These are phyloP conservation scores for Zaprionus taronus DNA, from an alignment of 1,140 invertebrate genomes.

Conservation along the genomic window DNA sequence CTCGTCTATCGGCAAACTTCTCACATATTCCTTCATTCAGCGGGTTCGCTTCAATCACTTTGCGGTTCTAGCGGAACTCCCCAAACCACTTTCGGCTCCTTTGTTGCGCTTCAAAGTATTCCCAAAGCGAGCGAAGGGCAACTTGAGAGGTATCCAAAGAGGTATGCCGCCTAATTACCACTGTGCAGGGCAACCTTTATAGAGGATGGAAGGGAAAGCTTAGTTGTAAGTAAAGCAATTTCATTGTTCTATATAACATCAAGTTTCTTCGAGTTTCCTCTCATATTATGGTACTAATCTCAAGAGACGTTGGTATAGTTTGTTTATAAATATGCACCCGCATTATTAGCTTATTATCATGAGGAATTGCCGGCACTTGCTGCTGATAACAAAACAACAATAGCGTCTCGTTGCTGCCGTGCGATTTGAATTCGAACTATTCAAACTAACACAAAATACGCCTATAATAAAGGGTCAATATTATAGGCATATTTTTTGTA, in stretches of 20 bases:
- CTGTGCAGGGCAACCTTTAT: not conserved
- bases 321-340: too few relatives aligned
- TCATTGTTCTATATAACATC: not conserved
- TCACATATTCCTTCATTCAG: constrained; percentile 34
- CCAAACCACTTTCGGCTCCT: constrained; percentile 4
- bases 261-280: not conserved
- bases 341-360: too few relatives aligned
- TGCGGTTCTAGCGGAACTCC: constrained; percentile 13
- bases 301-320: too few relatives aligned
- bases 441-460: too few relatives aligned
- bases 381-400: too few relatives aligned
- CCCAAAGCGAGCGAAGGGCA: not conserved
- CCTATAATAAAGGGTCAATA: too few relatives aligned
- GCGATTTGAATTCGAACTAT: too few relatives aligned
- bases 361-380: too few relatives aligned
- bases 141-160: not conserved
- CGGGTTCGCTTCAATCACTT: constrained; percentile 31
- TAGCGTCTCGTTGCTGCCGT: too few relatives aligned
- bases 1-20: constrained; percentile 31
- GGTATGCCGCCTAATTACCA: not conserved
- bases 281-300: too few relatives aligned
- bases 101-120: constrained; percentile 3
- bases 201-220: not conserved
- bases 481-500: too few relatives aligned
- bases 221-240: not conserved